phyloP scores from a whole-genome alignment of 92 coral and sea anemone species.

The Parazoanthus darwini region DNA sequence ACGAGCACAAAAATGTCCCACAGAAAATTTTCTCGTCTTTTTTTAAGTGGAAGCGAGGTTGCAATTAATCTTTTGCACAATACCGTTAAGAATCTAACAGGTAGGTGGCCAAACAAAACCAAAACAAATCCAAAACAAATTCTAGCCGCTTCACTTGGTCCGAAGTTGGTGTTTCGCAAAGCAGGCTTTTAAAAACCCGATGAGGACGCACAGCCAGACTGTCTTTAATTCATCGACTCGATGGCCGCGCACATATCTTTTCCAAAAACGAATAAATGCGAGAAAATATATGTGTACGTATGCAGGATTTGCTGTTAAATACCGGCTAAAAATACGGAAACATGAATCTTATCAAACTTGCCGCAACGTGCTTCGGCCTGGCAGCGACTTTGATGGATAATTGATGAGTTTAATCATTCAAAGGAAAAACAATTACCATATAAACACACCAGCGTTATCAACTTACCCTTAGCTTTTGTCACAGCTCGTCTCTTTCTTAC shows the following conservation, averaged over 20 bases:
- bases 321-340: too few species aligned
- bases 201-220: not conserved
- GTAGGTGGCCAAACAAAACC: not conserved
- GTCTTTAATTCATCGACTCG: not conserved
- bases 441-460: not conserved
- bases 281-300: too few species aligned
- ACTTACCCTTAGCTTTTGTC: constrained; percentile 33
- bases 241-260: not conserved
- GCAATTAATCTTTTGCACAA: not conserved
- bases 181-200: not conserved
- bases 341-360: not conserved
- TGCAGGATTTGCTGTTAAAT: not conserved
- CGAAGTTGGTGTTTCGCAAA: not conserved
- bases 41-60: too few species aligned
- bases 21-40: too few species aligned
- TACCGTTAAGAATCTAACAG: not conserved
- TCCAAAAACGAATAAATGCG: too few species aligned
- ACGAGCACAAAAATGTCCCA: too few species aligned
- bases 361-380: not conserved
- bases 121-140: too few species aligned
- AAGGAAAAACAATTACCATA: not conserved
- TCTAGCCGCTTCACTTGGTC: not conserved
- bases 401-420: not conserved
- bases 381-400: not conserved
- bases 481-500: constrained; percentile 44